A percentile compares a stretch with the other conserved stretches of the same genome.
Evolutionary conservation across 2,113 vertebrate species (phyloP).

Genomic region (Vulpes ferrilata): DNA sequence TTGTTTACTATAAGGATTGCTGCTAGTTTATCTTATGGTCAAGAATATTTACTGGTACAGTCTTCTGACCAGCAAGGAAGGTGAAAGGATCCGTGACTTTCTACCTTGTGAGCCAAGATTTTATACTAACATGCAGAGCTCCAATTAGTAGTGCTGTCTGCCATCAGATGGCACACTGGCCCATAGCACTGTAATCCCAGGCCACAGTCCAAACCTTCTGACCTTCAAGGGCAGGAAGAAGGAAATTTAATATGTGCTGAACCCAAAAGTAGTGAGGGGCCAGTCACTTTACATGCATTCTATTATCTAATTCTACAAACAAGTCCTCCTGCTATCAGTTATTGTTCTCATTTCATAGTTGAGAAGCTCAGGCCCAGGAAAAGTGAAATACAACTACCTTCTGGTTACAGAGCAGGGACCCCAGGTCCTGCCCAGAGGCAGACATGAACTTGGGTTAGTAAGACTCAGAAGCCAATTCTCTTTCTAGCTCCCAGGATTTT

Average conservation of each 20-base stretch:
- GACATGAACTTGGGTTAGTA: background rate
- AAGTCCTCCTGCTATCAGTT: background rate
- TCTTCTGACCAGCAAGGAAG: background rate
- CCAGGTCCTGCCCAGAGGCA: background rate
- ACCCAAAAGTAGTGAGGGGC: background rate
- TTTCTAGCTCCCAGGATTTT: background rate
- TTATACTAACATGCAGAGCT: background rate
- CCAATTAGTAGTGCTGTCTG: background rate
- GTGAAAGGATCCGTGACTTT: background rate
- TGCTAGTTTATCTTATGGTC: background rate
- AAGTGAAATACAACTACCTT: background rate
- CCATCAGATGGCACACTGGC: conserved; percentile 56
- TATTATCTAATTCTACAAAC: background rate
- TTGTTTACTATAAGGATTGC: background rate
- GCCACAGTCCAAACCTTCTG: background rate
- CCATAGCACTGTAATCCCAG: background rate
- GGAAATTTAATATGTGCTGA: background rate
- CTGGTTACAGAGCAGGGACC: background rate
- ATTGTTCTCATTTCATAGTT: background rate
- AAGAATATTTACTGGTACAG: background rate
- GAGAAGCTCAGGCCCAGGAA: background rate
- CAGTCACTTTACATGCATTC: background rate
- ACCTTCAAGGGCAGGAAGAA: conserved; percentile 5
- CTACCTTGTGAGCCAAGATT: background rate
- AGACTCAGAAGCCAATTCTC: background rate